Conservation (phyloP, 2,113 vertebrate genomes). For the Canis aureus region DNA sequence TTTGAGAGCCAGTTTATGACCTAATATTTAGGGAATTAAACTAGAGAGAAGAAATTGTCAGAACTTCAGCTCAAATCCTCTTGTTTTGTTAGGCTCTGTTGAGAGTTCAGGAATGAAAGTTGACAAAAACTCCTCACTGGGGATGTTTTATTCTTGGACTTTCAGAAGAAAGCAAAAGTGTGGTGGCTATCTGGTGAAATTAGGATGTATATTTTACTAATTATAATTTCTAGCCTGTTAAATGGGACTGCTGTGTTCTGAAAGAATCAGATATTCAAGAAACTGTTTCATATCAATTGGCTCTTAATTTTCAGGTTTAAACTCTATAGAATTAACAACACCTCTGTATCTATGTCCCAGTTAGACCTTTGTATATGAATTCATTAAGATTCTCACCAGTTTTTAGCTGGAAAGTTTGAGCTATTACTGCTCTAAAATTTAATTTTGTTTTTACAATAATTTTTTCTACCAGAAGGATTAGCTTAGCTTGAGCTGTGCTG, state of each 20-base stretch:
- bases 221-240: neutral
- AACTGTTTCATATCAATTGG: neutral
- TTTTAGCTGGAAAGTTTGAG: neutral
- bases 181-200: neutral
- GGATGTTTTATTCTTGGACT: neutral
- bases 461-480: neutral
- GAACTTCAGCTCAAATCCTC: neutral
- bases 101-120: neutral
- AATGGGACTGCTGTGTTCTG: neutral
- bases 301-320: conserved; percentile 15
- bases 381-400: neutral
- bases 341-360: neutral
- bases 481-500: neutral
- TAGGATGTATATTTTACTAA: neutral
- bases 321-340: neutral
- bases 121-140: neutral
- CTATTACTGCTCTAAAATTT: neutral
- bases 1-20: neutral
- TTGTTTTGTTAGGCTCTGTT: conserved; percentile 10
- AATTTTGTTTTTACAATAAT: conserved; percentile 42
- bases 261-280: neutral
- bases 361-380: neutral
- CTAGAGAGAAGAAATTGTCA: neutral
- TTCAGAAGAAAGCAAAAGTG: neutral
- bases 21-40: neutral